A percentile compares a stretch with the other conserved stretches of the same genome.
Conservation (phyloP, 2,113 vertebrate genomes). For the Lepisosteus oculatus region DNA sequence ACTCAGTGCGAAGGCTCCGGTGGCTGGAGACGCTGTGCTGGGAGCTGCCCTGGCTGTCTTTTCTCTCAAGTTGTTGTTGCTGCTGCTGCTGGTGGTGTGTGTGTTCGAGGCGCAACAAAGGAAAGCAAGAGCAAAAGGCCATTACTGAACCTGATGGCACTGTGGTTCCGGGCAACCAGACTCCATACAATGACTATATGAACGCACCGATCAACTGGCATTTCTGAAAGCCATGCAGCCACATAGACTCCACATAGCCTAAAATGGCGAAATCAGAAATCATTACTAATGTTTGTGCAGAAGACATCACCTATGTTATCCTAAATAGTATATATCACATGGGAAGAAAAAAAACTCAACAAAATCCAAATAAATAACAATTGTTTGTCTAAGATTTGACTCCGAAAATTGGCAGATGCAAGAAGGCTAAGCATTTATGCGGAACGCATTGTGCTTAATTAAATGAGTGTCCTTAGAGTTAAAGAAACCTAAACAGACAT, state of each 20-base stretch:
- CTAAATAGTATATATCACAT: background rate
- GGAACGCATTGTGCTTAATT: too few species aligned
- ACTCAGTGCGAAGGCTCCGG: constrained; percentile 84
- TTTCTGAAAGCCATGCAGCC: too few species aligned
- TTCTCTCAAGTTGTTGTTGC: constrained; percentile 92
- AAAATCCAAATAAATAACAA: too few species aligned
- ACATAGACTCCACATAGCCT: too few species aligned
- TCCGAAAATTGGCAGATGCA: too few species aligned
- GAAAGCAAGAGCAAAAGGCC: constrained; percentile 48
- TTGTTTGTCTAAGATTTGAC: too few species aligned
- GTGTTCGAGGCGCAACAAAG: constrained; percentile 31
- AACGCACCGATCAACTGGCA: background rate
- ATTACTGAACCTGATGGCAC: constrained; percentile 43
- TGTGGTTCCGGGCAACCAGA: background rate
- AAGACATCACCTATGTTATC: background rate
- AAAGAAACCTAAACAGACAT: too few species aligned
- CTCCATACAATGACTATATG: background rate
- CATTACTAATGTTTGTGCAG: background rate
- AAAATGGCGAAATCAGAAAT: background rate
- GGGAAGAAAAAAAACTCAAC: constrained; percentile 12
- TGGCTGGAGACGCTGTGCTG: constrained; percentile 94
- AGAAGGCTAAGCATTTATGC: too few species aligned
- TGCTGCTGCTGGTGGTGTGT: too few species aligned
- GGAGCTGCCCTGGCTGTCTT: constrained; percentile 97
- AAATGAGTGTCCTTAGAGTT: too few species aligned